These are phyloP conservation scores for Pseudorectes ferrugineus DNA, from an alignment of 2,113 vertebrate genomes.

Conservation along the genomic window DNA sequence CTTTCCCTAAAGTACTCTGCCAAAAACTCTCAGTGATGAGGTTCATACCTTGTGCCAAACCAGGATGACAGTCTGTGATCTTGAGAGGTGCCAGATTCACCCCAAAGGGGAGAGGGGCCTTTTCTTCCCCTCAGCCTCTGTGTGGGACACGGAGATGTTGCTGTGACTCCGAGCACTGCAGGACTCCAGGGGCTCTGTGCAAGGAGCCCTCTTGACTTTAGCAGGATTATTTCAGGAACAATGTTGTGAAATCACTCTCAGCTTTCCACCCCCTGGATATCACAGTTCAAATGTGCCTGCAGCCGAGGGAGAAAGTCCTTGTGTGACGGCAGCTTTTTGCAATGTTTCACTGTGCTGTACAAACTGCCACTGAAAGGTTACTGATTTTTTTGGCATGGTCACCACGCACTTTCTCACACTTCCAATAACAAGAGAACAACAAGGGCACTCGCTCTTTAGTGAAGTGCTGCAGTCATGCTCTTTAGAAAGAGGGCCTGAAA, in stretches of 20 bases:
- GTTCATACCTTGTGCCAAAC: neutral
- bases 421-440: slow-evolving; percentile 36
- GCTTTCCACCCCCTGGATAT: slow-evolving; percentile 12
- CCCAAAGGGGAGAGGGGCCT: neutral
- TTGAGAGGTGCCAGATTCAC: neutral
- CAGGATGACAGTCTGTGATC: neutral
- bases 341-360: neutral
- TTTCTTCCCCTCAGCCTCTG: neutral
- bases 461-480: neutral
- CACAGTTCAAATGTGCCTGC: slow-evolving; percentile 22
- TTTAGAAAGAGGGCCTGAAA: neutral
- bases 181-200: neutral
- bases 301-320: neutral
- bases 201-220: neutral
- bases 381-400: neutral
- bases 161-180: neutral
- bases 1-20: neutral
- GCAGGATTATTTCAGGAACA: slow-evolving; percentile 12
- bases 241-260: slow-evolving; percentile 3
- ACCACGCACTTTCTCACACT: neutral
- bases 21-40: neutral
- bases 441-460: slow-evolving; percentile 25
- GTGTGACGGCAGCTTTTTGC: neutral
- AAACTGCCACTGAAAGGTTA: neutral
- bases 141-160: neutral